Evolutionary conservation across 2,888 invertebrate species (phyloP), one percentile per base, ranked within the genome.

Genomic region (Blera fallax): DNA sequence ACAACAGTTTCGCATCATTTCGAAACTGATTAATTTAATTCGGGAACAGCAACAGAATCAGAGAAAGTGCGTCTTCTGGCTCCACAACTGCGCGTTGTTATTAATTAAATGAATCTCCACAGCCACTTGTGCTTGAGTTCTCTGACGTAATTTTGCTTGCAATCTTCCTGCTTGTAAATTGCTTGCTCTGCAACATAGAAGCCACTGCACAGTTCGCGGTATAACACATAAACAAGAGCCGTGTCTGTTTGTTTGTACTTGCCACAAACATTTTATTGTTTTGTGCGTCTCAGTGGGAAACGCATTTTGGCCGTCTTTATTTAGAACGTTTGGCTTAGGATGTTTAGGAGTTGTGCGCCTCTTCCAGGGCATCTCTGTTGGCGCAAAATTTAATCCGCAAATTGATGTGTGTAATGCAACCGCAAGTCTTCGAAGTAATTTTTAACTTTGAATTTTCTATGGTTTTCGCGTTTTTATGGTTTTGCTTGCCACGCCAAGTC

Each of bases 181-280:
- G 37, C 48, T 58, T 69, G 69, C 54, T 60, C 40, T 60, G 67
- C 43, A 69, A 64, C 64, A 54, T n/a, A 34, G 32, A 40, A 64
- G 60, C 34, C 21, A 10, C 24, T 52, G 40, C 18, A 24, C 58
- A 24, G 45, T 27, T 27, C 37, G 58, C 37, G 10, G 29, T 40
- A 62, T 62, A 62, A 18, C 11, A 37, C 18, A 45, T 50, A 40
- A 56, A 72, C 60, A 50, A 79, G 37, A 62, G 64, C 29, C 27
- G 11, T 52, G 58, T 40, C 16, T 82, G 67, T 73, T 67, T 52
- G 77, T 65, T 65, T 67, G 27, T 62, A 18, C 27, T 58, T 11
- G 43, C 43, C 43, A 78, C 83, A 83, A 83, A 56, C 60, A 43
- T 78, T 78, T 73, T 73, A 83, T 83, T 83, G 83, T 78, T 73